Percentiles rank a stretch among this genome's conserved stretches.
Conservation (phyloP, 2,113 vertebrate genomes). For the Bagarius yarrelli region DNA sequence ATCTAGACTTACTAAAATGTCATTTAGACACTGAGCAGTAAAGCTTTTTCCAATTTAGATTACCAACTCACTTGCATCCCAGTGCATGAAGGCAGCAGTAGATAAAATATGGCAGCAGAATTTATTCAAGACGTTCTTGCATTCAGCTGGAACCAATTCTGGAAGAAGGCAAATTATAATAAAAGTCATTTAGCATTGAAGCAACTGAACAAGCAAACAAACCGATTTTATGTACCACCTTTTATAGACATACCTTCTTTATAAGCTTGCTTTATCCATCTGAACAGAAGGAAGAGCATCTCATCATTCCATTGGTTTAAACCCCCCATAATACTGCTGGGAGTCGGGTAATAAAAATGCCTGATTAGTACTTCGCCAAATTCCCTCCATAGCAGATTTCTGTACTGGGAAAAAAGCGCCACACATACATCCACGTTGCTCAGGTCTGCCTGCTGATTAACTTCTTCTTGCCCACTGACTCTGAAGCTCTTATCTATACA, state of each 20-base stretch:
- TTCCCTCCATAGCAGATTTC: conserved; percentile 56
- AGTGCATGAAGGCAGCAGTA: conserved; percentile 64
- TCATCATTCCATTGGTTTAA: conserved; percentile 62
- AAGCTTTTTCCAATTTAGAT: conserved; percentile 14
- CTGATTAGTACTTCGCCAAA: conserved; percentile 55
- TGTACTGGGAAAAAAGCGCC: conserved; percentile 62
- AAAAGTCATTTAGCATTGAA: neutral
- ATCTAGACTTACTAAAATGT: neutral
- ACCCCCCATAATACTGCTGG: conserved; percentile 44
- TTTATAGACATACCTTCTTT: conserved; percentile 56
- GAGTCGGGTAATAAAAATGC: conserved; percentile 55
- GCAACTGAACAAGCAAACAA: neutral
- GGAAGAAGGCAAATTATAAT: conserved; percentile 41
- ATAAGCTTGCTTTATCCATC: conserved; percentile 50
- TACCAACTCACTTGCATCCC: conserved; percentile 72
- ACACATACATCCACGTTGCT: conserved; percentile 50
- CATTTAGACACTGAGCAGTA: neutral
- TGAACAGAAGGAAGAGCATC: conserved; percentile 52
- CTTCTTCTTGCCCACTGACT: conserved; percentile 6
- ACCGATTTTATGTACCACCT: neutral
- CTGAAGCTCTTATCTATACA: neutral
- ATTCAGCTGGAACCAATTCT: conserved; percentile 64
- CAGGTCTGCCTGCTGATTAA: conserved; percentile 57
- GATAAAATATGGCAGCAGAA: conserved; percentile 60
- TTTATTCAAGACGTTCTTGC: conserved; percentile 59